These are phyloP conservation scores for Leucopsar rothschildi DNA, from an alignment of 2,113 vertebrate species.

Conservation along the genomic window DNA sequence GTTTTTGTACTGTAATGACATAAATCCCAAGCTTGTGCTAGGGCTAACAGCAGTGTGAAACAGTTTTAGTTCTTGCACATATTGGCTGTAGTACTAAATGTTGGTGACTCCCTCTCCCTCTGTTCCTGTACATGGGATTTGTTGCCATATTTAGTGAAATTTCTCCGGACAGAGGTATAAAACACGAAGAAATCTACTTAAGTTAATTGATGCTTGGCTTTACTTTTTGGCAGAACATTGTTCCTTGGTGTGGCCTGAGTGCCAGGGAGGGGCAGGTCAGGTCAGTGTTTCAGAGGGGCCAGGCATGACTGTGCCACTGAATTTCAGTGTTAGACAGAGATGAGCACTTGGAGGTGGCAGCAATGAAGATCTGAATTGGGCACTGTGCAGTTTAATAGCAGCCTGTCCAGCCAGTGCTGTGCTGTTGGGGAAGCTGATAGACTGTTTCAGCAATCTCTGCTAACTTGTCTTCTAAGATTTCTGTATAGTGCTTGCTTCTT, in stretches of 20 bases:
- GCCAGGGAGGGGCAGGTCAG: neutral
- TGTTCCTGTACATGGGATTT: neutral
- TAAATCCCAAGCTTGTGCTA: neutral
- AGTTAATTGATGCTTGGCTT: neutral
- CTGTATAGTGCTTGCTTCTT: neutral
- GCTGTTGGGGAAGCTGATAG: neutral
- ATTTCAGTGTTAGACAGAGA: neutral
- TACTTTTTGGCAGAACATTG: neutral
- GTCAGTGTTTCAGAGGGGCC: neutral
- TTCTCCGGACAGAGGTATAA: neutral
- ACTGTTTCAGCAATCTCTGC: neutral
- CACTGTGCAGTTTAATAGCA: neutral
- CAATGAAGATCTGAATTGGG: neutral
- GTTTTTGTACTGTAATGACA: neutral
- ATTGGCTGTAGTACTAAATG: neutral
- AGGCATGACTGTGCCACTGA: neutral
- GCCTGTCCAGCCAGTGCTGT: neutral
- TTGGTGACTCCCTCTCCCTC: neutral
- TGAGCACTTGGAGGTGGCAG: neutral
- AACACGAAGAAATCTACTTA: neutral
- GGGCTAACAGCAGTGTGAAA: neutral
- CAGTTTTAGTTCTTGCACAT: neutral
- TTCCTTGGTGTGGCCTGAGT: neutral
- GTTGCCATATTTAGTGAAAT: neutral
- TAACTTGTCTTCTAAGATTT: slow-evolving; percentile 17